A percentile compares a stretch with the other conserved stretches of the same genome.
Conservation (phyloP, 1,140 invertebrate species). For the Drusus annulatus region DNA sequence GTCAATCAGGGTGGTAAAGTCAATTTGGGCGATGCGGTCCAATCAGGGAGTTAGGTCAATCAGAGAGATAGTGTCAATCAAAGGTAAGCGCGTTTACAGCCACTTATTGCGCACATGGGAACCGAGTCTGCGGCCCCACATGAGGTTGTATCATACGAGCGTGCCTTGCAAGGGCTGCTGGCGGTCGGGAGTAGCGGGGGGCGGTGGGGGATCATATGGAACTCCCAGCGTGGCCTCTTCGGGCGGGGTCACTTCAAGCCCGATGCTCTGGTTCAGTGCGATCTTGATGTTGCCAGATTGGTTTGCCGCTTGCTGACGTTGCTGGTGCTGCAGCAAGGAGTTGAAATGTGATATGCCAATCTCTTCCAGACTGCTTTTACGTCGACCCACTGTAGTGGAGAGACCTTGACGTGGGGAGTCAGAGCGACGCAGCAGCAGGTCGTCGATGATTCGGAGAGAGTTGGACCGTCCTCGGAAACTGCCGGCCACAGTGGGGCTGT, state of each 20-base stretch:
- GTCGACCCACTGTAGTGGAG: conserved; percentile 69
- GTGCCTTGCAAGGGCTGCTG: conserved; percentile 87
- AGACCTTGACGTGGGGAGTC: conserved; percentile 86
- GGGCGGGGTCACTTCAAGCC: conserved; percentile 87
- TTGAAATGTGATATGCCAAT: conserved; percentile 85
- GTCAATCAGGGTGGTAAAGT: neutral
- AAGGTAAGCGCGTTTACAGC: conserved; percentile 11
- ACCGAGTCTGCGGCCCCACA: conserved; percentile 87
- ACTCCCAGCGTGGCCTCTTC: conserved; percentile 77
- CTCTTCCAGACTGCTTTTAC: conserved; percentile 89
- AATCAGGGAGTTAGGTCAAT: neutral
- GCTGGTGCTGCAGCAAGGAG: conserved; percentile 73
- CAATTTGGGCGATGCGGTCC: neutral
- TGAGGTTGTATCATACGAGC: conserved; percentile 93
- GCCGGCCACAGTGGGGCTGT: conserved; percentile 86
- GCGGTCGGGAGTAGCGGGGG: conserved; percentile 65
- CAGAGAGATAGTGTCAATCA: neutral
- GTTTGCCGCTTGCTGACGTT: conserved; percentile 72
- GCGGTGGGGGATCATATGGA: conserved; percentile 67
- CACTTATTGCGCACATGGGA: conserved; percentile 79
- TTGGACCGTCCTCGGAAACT: conserved; percentile 86
- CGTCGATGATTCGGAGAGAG: conserved; percentile 87
- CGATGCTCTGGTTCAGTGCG: conserved; percentile 88
- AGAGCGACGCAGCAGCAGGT: conserved; percentile 85
- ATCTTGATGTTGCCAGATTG: conserved; percentile 83